Conservation (phyloP, 2,797 vertebrate species). For the Anas georgica region DNA sequence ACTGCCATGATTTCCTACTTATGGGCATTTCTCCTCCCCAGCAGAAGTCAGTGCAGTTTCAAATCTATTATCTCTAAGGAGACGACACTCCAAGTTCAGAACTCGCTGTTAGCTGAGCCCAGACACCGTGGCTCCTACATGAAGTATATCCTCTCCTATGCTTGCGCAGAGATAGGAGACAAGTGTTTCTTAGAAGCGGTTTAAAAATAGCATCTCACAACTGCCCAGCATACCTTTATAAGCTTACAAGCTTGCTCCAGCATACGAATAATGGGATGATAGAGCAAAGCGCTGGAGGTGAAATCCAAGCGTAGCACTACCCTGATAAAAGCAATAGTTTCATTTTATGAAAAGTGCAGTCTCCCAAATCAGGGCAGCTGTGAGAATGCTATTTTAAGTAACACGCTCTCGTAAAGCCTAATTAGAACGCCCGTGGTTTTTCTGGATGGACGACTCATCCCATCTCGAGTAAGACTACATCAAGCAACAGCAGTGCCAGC, state of each 20-base stretch:
- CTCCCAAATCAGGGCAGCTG: not conserved
- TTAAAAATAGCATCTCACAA: slow-evolving; percentile 67
- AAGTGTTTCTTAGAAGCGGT: slow-evolving; percentile 59
- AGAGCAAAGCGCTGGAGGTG: not conserved
- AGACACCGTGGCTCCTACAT: slow-evolving; percentile 41
- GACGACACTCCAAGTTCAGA: not conserved
- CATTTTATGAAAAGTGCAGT: not conserved
- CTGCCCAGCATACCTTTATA: slow-evolving; percentile 47
- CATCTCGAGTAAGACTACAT: not conserved
- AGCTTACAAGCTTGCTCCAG: slow-evolving; percentile 3
- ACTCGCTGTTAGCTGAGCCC: not conserved
- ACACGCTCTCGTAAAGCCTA: not conserved
- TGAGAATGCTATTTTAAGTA: not conserved
- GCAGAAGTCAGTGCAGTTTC: not conserved
- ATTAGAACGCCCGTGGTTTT: not conserved
- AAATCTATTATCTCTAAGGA: not conserved
- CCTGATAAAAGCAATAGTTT: not conserved
- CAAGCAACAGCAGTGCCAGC: not conserved
- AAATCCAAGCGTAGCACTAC: not conserved
- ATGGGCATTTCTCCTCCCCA: rapidly evolving
- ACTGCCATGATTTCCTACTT: not conserved
- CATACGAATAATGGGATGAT: not conserved
- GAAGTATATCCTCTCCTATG: slow-evolving; percentile 20
- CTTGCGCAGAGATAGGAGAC: slow-evolving; percentile 16
- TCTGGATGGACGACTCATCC: not conserved